Base-by-base conservation (phyloP, 2,113 vertebrate species). In the Pangasianodon gigas region DNA sequence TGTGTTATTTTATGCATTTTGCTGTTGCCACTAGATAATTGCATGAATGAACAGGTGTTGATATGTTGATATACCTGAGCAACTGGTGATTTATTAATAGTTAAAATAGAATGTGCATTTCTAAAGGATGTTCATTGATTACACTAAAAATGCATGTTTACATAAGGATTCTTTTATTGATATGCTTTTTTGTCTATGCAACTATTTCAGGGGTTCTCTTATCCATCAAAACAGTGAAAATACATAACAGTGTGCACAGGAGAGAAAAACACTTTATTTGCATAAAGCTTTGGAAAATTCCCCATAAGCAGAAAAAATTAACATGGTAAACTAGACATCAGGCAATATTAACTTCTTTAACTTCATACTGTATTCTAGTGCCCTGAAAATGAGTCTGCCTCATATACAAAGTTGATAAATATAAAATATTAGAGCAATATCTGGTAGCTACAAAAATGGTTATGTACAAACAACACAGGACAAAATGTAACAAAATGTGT, bases 401-500 rank as follows among this genome's bases (percentile, higher is more conserved):
- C 89, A 92, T 48, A 6, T 92, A 94, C 90, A 94, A 94, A 93
- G 85, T 48, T 81, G 91, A 93, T 91, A 92, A 93, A 92, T 92
- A 92, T 88, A 93, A 94, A 94, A 92, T 91, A 67, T 91, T 88
- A 87, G 90, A 83, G 82, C 87, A 90, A 92, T 88, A 93, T 91
- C 88, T 85, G 84, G 91, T 48, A 79, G 92, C 91, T 94, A 95
- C 91, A 90, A 89, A 37, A 92, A 81, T 82, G 87, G 80, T 89
- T 91, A 89, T 94, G 93, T 93, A 94, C 92, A 95, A 94, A 95
- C 91, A 94, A 96, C 94, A 96, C 93, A 93, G 86, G 32, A 86
- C 52, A 67, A 84, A 86, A 71, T 87, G 37, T 86, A 92, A 93
- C 89, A 93, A 91, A 83, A 77, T 86, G 79, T 91, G 84, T 90